These are phyloP conservation scores for Scaptomyza graminum DNA, from an alignment of 1,140 invertebrate species.

Conservation along the genomic window DNA sequence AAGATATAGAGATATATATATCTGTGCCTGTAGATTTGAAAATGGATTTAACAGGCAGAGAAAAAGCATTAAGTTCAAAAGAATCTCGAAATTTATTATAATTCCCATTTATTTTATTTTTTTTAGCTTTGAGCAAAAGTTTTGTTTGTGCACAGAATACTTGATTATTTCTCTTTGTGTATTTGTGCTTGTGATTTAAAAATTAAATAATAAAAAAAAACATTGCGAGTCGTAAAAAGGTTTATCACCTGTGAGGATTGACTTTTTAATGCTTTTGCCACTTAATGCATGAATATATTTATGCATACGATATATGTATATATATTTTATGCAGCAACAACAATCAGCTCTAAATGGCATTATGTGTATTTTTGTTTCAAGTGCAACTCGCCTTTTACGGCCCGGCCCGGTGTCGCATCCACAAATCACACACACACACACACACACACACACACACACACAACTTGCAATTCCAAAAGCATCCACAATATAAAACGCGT, in stretches of 20 bases:
- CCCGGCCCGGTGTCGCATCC: slow-evolving; percentile 35
- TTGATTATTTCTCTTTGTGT: no score
- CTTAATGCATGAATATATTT: slow-evolving; percentile 49
- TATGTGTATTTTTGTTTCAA: slow-evolving; percentile 61
- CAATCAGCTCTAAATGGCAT: slow-evolving; percentile 52
- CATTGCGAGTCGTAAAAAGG: slow-evolving; percentile 54
- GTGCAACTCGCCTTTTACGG: slow-evolving; percentile 67
- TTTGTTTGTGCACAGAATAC: no score
- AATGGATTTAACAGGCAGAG: slow-evolving; percentile 8
- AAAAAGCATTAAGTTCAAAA: no score
- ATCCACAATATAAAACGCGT: slow-evolving; percentile 50
- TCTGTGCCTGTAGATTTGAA: slow-evolving; percentile 4
- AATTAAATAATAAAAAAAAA: not conserved
- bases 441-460: no score
- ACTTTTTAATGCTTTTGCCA: slow-evolving; percentile 66
- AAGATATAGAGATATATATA: not conserved
- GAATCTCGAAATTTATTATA: no score
- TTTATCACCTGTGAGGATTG: slow-evolving; percentile 62
- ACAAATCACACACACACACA: slow-evolving; percentile 8
- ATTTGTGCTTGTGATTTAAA: slow-evolving; percentile 2
- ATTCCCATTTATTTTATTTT: no score
- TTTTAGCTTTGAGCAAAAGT: no score
- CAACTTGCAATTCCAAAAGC: slow-evolving; percentile 31
- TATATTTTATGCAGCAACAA: slow-evolving; percentile 37
- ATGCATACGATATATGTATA: slow-evolving; percentile 23